Conservation (phyloP, 2,888 invertebrate genomes). For the Creontiades dilutus region DNA sequence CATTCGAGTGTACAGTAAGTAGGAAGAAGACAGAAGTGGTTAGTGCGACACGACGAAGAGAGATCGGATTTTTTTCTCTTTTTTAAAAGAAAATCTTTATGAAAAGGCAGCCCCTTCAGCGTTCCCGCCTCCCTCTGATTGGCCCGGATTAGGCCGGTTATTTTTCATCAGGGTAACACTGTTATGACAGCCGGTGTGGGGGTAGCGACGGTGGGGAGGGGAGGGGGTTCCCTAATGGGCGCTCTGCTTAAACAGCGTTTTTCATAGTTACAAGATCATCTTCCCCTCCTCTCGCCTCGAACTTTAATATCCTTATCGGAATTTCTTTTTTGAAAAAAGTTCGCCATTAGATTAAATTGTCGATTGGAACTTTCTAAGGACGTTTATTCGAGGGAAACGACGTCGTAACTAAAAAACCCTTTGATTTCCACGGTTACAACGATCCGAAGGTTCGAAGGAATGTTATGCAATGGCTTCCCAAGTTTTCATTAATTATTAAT, state of each 20-base stretch:
- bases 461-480: no score
- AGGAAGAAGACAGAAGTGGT: not conserved
- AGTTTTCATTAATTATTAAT: no score
- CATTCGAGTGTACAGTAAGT: not conserved
- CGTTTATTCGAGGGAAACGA: not conserved
- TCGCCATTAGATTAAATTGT: slow-evolving; percentile 41
- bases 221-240: slow-evolving; percentile 46
- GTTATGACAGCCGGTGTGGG: slow-evolving; percentile 50
- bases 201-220: not conserved
- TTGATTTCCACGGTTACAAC: no score
- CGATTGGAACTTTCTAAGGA: not conserved
- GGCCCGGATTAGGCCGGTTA: slow-evolving; percentile 60
- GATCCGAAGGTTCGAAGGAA: no score
- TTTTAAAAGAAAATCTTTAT: slow-evolving; percentile 59
- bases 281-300: slow-evolving; percentile 42
- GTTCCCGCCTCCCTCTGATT: slow-evolving; percentile 58
- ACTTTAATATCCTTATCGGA: slow-evolving; percentile 64
- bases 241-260: slow-evolving; percentile 60
- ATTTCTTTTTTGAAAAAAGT: slow-evolving; percentile 38
- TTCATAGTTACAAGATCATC: slow-evolving; percentile 63
- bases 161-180: slow-evolving; percentile 63
- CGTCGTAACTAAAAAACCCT: no score
- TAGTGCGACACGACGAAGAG: slow-evolving; percentile 16
- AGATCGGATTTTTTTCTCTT: slow-evolving; percentile 41
- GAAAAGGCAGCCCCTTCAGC: slow-evolving; percentile 57